phyloP scores from a whole-genome alignment of 2,113 vertebrate genomes.

The Macquaria ambigua region DNA sequence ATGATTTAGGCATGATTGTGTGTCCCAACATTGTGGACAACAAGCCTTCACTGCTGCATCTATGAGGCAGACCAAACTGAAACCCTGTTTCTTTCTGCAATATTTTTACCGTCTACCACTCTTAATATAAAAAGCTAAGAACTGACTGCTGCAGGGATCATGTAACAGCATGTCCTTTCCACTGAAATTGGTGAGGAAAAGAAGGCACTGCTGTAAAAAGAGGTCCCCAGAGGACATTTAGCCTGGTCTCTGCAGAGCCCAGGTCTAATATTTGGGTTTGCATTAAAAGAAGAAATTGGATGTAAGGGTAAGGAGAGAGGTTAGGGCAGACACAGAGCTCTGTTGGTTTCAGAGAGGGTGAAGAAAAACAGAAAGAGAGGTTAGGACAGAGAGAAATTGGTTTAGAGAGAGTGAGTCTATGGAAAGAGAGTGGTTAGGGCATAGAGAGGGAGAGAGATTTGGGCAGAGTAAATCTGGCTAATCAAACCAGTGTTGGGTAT shows the following conservation, averaged over 20 bases:
- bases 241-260: conserved; percentile 35
- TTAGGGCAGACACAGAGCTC: conserved; percentile 42
- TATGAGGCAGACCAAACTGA: background rate
- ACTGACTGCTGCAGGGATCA: conserved; percentile 40
- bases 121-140: conserved; percentile 32
- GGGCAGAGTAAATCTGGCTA: conserved; percentile 78
- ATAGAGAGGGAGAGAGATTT: conserved; percentile 60
- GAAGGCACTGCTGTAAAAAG: conserved; percentile 33
- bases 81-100: background rate
- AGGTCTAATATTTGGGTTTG: conserved; percentile 64
- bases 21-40: background rate
- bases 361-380: conserved; percentile 32
- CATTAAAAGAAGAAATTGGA: conserved; percentile 58
- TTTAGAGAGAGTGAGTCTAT: conserved; percentile 55
- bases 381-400: conserved; percentile 33
- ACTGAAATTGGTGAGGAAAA: conserved; percentile 38
- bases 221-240: conserved; percentile 48
- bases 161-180: conserved; percentile 26
- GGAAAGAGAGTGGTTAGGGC: conserved; percentile 54
- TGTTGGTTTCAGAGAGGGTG: conserved; percentile 27
- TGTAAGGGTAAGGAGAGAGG: conserved; percentile 41
- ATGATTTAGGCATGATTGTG: background rate
- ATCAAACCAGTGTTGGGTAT: conserved; percentile 82
- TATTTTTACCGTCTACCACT: conserved; percentile 17
- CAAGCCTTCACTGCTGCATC: background rate